Conservation (phyloP, 2,797 vertebrate genomes). For the Prionace glauca region DNA sequence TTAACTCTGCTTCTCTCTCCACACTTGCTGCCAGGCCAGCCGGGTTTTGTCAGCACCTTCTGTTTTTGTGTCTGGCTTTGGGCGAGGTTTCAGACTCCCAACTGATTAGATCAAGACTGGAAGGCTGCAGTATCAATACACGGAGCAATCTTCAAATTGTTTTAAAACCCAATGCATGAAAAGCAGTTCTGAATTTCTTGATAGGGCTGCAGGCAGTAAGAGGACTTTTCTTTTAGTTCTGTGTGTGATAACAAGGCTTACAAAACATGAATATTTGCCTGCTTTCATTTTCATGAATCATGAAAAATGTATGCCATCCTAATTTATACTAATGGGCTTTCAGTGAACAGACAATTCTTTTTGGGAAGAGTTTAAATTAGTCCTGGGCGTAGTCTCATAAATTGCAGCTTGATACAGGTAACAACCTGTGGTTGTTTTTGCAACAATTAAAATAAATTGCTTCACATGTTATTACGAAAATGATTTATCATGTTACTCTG, state of each 20-base stretch:
- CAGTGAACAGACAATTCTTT: neutral
- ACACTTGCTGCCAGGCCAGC: too few relatives aligned
- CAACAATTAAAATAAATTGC: constrained; percentile 3
- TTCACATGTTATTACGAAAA: neutral
- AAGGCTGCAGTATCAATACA: constrained; percentile 1
- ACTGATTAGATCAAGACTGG: constrained; percentile 3
- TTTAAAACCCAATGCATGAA: neutral
- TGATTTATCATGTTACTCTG: neutral
- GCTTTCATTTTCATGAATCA: neutral
- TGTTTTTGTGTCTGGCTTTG: neutral
- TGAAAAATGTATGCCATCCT: neutral
- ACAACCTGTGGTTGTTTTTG: neutral
- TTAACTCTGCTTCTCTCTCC: too few relatives aligned
- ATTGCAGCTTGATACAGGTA: neutral
- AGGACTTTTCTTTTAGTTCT: neutral
- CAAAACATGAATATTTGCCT: constrained; percentile 12
- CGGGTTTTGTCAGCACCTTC: too few relatives aligned
- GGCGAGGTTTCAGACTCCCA: neutral
- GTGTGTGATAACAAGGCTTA: constrained; percentile 23
- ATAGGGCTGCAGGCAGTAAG: neutral
- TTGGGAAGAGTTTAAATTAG: neutral
- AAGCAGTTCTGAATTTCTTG: neutral
- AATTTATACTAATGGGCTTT: constrained; percentile 6
- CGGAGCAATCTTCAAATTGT: constrained; percentile 8
- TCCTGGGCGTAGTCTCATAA: neutral